A percentile compares a stretch with the other conserved stretches of the same genome.
Evolutionary conservation across 1,140 invertebrate species (phyloP).

Genomic region (Sinella curviseta): DNA sequence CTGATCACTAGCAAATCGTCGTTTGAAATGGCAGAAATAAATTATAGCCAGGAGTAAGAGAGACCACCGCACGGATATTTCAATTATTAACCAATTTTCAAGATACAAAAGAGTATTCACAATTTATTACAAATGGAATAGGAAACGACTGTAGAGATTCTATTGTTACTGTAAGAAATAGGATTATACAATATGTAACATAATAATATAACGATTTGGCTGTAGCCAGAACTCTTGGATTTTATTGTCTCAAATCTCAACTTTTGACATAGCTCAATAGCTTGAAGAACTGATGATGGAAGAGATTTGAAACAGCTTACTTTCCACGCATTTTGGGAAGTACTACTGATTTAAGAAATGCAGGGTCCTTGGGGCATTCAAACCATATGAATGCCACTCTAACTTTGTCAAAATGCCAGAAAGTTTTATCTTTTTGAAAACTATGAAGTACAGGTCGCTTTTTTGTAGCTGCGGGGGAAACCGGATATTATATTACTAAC

Average conservation of each 20-base stretch:
- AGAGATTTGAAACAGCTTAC: neutral
- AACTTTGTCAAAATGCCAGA: neutral
- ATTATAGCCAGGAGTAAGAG: slow-evolving; percentile 12
- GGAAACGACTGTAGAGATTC: too few species aligned
- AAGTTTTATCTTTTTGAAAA: neutral
- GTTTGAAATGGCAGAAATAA: slow-evolving; percentile 34
- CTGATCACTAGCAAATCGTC: slow-evolving; percentile 28
- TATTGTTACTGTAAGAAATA: too few species aligned
- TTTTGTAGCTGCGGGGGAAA: too few species aligned
- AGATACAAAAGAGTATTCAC: neutral
- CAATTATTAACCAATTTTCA: neutral
- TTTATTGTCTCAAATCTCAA: too few species aligned
- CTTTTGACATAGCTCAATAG: too few species aligned
- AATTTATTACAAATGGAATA: too few species aligned
- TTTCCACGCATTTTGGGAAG: neutral
- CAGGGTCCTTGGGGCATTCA: neutral
- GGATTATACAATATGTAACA: too few species aligned
- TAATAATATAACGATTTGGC: too few species aligned
- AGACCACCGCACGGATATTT: neutral
- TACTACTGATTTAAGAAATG: neutral
- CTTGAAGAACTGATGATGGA: neutral
- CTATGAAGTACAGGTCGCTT: too few species aligned
- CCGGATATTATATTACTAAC: too few species aligned
- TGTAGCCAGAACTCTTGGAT: too few species aligned
- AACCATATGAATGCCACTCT: neutral